These are phyloP conservation scores for Dolichallabes microphthalmus DNA, from an alignment of 2,113 vertebrate genomes.

Conservation along the genomic window DNA sequence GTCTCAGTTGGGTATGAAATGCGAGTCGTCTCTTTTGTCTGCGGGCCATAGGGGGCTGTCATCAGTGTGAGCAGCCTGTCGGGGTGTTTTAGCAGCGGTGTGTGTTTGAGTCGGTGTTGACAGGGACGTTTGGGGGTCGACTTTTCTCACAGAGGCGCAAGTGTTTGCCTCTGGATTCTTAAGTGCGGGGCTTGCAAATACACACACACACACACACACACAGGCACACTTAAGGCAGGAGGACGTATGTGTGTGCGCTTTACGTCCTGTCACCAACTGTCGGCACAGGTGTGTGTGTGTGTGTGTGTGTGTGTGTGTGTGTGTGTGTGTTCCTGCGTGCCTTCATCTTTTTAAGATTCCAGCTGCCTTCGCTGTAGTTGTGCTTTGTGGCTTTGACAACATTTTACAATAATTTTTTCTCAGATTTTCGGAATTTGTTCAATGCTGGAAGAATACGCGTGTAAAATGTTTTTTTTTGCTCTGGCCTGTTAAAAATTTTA, in stretches of 20 bases:
- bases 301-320: slow-evolving; percentile 11
- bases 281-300: slow-evolving; percentile 29
- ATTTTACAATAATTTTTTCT: not conserved
- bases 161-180: not conserved
- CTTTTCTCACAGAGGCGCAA: slow-evolving; percentile 17
- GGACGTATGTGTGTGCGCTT: slow-evolving; percentile 13
- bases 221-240: not conserved
- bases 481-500: not conserved
- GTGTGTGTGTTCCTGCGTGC: slow-evolving; percentile 18
- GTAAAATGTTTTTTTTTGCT: not conserved
- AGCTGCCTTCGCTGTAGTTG: not conserved
- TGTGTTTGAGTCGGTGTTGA: not conserved
- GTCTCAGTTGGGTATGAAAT: slow-evolving; percentile 43
- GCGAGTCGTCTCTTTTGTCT: slow-evolving; percentile 27
- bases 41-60: not conserved
- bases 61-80: not conserved
- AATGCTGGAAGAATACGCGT: not conserved
- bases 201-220: too few relatives aligned
- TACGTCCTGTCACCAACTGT: slow-evolving; percentile 35
- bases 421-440: not conserved
- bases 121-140: not conserved
- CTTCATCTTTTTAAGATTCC: not conserved
- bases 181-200: not conserved
- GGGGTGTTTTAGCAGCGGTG: not conserved
- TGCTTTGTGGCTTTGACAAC: not conserved